Evolutionary conservation across 1,140 invertebrate species (phyloP).

Genomic region (Argopecten irradians): DNA sequence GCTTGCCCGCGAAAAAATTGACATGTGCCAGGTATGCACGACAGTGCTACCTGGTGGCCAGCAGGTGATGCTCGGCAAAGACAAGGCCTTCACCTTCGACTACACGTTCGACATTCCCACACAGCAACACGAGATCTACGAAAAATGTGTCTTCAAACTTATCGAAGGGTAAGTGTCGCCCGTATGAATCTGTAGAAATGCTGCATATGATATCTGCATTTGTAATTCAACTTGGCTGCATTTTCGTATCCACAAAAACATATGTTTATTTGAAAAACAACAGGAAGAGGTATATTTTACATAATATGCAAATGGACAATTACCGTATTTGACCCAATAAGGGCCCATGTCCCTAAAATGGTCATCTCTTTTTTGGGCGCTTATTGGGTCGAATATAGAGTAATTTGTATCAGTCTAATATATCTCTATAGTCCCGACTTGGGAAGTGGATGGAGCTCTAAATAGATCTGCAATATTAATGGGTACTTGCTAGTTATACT

Average conservation of each 20-base stretch:
- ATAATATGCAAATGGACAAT: too few species aligned
- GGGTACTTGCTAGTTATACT: background rate
- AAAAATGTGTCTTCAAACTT: conserved; percentile 85
- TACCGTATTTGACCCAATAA: too few species aligned
- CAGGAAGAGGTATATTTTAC: too few species aligned
- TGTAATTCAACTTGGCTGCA: too few species aligned
- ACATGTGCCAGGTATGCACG: conserved; percentile 96
- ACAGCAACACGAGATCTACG: conserved; percentile 87
- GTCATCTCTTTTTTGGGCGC: too few species aligned
- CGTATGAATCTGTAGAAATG: background rate
- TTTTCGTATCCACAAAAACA: too few species aligned
- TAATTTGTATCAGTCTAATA: too few species aligned
- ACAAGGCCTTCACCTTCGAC: conserved; percentile 91
- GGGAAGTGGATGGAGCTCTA: background rate
- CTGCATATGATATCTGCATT: too few species aligned
- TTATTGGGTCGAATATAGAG: too few species aligned
- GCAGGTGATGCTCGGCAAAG: conserved; percentile 76
- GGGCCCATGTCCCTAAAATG: too few species aligned
- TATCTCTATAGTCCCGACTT: background rate
- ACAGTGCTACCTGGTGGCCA: conserved; percentile 88
- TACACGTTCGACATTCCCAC: conserved; percentile 87
- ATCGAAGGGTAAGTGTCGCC: conserved; percentile 79
- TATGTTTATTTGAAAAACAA: too few species aligned
- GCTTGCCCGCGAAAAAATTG: conserved; percentile 93
- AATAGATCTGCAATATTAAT: background rate